A percentile compares a stretch with the other conserved stretches of the same genome.
Evolutionary conservation across 2,888 invertebrate species (phyloP).

Genomic region (Rhagonycha lutea): DNA sequence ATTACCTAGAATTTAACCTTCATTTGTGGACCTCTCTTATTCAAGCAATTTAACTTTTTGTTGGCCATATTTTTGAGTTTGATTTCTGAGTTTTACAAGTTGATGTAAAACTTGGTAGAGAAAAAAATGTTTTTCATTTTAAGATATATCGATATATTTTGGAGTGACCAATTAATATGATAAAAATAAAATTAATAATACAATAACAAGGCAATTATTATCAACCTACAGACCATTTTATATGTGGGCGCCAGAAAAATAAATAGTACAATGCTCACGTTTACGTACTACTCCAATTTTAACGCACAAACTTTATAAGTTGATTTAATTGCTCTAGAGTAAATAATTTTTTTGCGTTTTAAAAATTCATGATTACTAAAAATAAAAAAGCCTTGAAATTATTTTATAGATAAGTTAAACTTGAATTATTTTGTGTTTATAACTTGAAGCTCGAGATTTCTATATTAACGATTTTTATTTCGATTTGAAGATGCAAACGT

Average conservation of each 20-base stretch:
- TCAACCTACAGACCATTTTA: not conserved
- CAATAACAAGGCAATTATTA: not conserved
- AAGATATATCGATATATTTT: no score
- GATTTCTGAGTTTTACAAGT: no score
- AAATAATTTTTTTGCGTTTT: not conserved
- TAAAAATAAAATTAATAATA: not conserved
- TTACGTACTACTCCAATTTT: not conserved
- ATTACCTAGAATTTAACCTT: no score
- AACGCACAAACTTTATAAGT: not conserved
- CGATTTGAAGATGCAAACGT: not conserved
- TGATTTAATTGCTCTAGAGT: not conserved
- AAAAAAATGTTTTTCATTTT: no score
- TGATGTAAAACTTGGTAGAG: no score
- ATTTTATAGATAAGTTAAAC: not conserved
- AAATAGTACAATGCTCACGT: not conserved
- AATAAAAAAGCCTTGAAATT: not conserved
- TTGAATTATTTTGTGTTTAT: not conserved
- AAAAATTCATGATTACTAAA: not conserved
- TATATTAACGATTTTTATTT: not conserved
- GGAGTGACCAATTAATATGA: not conserved
- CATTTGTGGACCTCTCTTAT: no score
- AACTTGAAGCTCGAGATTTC: not conserved
- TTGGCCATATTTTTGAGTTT: no score
- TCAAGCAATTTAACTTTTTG: no score
- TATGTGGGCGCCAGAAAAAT: not conserved